Base-by-base conservation (phyloP, 2,888 invertebrate species). In the Prenolepis imparis region DNA sequence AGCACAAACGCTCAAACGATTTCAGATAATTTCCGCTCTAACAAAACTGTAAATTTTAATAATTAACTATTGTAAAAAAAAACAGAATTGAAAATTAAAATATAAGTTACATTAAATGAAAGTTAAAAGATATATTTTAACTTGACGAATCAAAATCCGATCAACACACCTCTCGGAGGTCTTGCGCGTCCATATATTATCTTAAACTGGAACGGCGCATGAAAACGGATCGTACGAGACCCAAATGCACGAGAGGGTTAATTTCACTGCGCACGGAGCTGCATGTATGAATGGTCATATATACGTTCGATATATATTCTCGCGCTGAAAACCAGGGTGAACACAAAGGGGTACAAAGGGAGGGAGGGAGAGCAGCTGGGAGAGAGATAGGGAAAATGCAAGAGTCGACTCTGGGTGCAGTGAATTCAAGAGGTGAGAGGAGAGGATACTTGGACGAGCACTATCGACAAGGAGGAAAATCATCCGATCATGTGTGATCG, bases 381-480 rank as follows among this genome's bases (percentile, higher is more conserved):
- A 64, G 70, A 66, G 57, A 55, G 72, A 72, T 63, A 52, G 63
- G 78, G 72, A 70, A 39, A 59, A 28, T 70, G 12, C 66, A 21
- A 48, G 59, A 36, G 67, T 44, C 28, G 72, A 67, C 59, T 41
- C 63, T n/a, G 68, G 41, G 32, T 24, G 39, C 11, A 73, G 48
- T 12, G 44, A 32, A 24, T 24, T 0, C n/a, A 57, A 18, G 9
- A 15, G 36, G 36, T 63, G 83, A 28, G 63, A 66, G 72, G 32
- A 52, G 74, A n/a, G 59, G 63, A 67, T 39, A 61, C 59, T 57
- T 63, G 68, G 80, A 80, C 48, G 32, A 32, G 70, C 72, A 82
- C 78, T 86, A 88, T 87, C 85, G 87, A 88, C 85, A 83, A 68
- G 74, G 84, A 86, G 86, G 82, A 86, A 84, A 83, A 41, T 41